Conservation (phyloP, 1,140 invertebrate species). For the Idris sp. region DNA sequence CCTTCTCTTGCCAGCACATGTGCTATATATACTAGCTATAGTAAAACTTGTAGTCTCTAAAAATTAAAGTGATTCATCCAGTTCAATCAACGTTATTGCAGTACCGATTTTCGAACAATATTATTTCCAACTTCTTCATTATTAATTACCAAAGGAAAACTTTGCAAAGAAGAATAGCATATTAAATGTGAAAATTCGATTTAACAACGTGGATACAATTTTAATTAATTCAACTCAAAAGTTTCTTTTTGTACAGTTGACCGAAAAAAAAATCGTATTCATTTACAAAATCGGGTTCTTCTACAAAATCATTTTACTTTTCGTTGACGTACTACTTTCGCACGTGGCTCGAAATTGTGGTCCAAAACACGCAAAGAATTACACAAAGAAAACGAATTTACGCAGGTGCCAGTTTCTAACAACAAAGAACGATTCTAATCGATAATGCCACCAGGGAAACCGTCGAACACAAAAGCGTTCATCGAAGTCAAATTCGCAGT, state of each 20-base stretch:
- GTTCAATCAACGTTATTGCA: conserved; percentile 25
- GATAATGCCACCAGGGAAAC: conserved; percentile 49
- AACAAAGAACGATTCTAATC: conserved; percentile 64
- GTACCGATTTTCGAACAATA: conserved; percentile 16
- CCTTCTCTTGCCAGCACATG: conserved; percentile 33
- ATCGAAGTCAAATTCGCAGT: no score
- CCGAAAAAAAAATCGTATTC: no score
- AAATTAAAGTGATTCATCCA: conserved; percentile 19
- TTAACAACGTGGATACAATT: no score
- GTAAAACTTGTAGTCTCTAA: no score
- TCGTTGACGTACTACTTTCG: conserved; percentile 36
- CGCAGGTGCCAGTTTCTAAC: conserved; percentile 55
- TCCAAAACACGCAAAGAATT: conserved; percentile 47
- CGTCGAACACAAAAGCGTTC: no score
- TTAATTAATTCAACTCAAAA: no score
- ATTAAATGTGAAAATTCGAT: no score
- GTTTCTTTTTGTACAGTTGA: no score
- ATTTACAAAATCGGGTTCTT: background rate
- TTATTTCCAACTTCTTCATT: conserved; percentile 24
- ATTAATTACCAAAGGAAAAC: no score
- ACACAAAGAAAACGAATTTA: conserved; percentile 57
- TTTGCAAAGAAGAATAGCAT: no score
- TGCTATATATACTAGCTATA: no score
- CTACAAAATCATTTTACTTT: conserved; percentile 23
- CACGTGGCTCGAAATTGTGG: conserved; percentile 46